Conservation (phyloP, 2,888 invertebrate species). For the Cylindroiulus punctatus region DNA sequence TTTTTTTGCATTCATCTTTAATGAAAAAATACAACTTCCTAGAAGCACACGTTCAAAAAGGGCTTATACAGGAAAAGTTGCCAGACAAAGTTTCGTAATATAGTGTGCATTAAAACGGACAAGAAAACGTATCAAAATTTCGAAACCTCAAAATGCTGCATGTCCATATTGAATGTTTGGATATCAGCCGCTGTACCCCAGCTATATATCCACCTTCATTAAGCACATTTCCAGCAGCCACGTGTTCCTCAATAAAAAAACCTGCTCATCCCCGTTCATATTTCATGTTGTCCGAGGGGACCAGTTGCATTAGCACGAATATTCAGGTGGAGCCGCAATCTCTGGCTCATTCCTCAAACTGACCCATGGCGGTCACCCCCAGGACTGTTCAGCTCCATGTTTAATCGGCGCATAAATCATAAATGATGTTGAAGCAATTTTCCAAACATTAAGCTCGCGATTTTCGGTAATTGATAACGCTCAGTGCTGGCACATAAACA, state of each 20-base stretch:
- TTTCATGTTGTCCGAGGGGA: slow-evolving; percentile 27
- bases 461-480: slow-evolving; percentile 55
- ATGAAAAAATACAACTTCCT: no score
- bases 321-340: slow-evolving; percentile 24
- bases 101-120: no score
- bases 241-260: not conserved
- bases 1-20: no score
- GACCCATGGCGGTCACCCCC: slow-evolving; percentile 46
- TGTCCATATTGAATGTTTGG: no score
- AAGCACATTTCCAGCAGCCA: not conserved
- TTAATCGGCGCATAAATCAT: slow-evolving; percentile 54
- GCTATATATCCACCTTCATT: not conserved
- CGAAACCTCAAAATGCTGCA: no score
- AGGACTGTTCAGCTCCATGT: slow-evolving; percentile 39
- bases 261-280: slow-evolving; percentile 19
- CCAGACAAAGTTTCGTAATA: no score
- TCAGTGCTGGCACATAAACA: slow-evolving; percentile 51
- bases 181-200: not conserved
- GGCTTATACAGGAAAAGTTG: no score
- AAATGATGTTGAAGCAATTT: slow-evolving; percentile 52
- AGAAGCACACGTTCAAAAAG: no score
- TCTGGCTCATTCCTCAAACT: slow-evolving; percentile 1
- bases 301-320: slow-evolving; percentile 38
- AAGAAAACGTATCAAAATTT: no score
- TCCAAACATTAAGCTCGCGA: slow-evolving; percentile 54